These are phyloP conservation scores for Leontopithecus rosalia DNA, from an alignment of 2,797 vertebrate species.

Conservation along the genomic window DNA sequence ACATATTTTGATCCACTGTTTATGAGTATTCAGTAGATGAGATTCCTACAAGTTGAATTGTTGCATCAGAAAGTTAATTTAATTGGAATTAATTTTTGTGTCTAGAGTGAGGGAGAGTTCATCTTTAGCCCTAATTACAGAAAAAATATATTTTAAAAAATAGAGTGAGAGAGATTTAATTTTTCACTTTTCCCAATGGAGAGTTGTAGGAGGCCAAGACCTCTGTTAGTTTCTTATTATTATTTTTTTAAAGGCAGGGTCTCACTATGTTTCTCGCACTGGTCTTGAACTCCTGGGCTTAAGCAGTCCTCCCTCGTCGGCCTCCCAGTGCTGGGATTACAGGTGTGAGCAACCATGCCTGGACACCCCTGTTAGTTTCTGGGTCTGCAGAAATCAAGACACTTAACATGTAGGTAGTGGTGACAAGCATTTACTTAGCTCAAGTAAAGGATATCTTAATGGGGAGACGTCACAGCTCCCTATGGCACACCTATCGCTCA, in stretches of 20 bases:
- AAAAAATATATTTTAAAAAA: background rate
- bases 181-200: background rate
- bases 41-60: background rate
- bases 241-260: background rate
- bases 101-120: background rate
- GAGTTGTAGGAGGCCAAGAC: background rate
- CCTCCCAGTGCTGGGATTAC: background rate
- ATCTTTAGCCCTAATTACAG: background rate
- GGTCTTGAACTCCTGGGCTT: background rate
- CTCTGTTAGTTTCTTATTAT: background rate
- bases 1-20: background rate
- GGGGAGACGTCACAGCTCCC: background rate
- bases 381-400: slow-evolving; percentile 2
- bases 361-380: background rate
- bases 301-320: background rate
- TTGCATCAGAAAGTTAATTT: slow-evolving; percentile 33
- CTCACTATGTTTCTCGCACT: background rate
- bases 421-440: background rate
- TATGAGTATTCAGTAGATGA: background rate
- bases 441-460: background rate
- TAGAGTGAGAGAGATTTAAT: background rate
- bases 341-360: background rate
- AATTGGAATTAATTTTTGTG: slow-evolving; percentile 32
- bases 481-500: background rate
- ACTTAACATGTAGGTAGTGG: background rate